These are phyloP conservation scores for Harpagoxenus sublaevis DNA, from an alignment of 2,888 invertebrate genomes.

Conservation along the genomic window DNA sequence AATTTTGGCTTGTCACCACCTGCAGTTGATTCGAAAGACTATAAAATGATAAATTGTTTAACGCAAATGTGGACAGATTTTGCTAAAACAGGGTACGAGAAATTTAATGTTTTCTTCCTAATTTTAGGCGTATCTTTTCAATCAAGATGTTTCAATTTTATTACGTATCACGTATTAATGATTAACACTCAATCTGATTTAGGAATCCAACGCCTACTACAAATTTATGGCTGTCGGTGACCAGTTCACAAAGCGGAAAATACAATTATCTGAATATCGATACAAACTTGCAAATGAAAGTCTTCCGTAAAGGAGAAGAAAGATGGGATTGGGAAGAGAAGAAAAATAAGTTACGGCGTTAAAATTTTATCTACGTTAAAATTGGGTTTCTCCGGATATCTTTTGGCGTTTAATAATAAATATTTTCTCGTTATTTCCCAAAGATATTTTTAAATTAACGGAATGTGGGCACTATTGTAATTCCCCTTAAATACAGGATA, in stretches of 20 bases:
- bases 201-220: conserved; percentile 82
- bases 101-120: not conserved
- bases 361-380: not conserved
- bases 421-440: not conserved
- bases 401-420: not conserved
- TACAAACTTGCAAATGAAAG: conserved; percentile 73
- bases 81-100: conserved; percentile 81
- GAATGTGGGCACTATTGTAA: not conserved
- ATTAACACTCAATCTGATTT: conserved; percentile 29
- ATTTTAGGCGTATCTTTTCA: not conserved
- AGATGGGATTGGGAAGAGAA: conserved; percentile 61
- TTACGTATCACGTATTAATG: not conserved
- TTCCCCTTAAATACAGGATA: not conserved
- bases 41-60: conserved; percentile 76
- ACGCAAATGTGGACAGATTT: conserved; percentile 84
- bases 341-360: conserved; percentile 64
- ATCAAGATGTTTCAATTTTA: not conserved
- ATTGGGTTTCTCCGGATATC: too few species aligned
- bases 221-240: conserved; percentile 78
- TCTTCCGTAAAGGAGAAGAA: conserved; percentile 45
- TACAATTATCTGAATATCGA: conserved; percentile 78
- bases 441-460: not conserved
- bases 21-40: conserved; percentile 59
- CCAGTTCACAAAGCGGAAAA: conserved; percentile 45
- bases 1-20: conserved; percentile 55